These are phyloP conservation scores for Elmis aenea DNA, from an alignment of 2,888 invertebrate genomes.

Conservation along the genomic window DNA sequence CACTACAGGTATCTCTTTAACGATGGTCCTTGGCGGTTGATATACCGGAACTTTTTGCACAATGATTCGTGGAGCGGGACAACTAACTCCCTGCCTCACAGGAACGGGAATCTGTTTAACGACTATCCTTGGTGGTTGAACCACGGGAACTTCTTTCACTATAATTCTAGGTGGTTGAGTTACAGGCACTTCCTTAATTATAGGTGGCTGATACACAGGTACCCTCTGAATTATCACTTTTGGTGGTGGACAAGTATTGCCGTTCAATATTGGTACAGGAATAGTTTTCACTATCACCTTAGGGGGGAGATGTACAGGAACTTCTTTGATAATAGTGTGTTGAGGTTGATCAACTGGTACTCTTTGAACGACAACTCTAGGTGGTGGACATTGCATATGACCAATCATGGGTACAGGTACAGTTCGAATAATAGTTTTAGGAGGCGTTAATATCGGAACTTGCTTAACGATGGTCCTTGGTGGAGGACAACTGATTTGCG, in stretches of 20 bases:
- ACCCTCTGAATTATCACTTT: conserved; percentile 4
- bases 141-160: conserved; percentile 1
- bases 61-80: conserved; percentile 1
- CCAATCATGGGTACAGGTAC: conserved; percentile 1
- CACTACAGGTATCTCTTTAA: conserved; percentile 1
- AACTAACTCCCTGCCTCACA: too few relatives aligned
- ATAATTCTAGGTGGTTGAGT: conserved; percentile 1
- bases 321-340: conserved; percentile 8
- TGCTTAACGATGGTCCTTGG: conserved; percentile 6
- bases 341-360: conserved; percentile 1
- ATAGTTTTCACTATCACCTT: not conserved
- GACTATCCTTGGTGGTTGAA: conserved; percentile 6
- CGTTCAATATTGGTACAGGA: conserved; percentile 1
- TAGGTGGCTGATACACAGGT: too few relatives aligned
- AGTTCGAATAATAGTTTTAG: conserved; percentile 4
- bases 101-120: conserved; percentile 3
- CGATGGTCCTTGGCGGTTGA: not conserved
- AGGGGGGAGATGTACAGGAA: too few relatives aligned
- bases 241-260: conserved; percentile 3
- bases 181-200: too few relatives aligned
- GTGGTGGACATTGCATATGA: conserved; percentile 2
- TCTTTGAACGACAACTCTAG: conserved; percentile 3
- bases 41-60: conserved; percentile 2
- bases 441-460: conserved; percentile 2
- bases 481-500: too few relatives aligned